These are phyloP conservation scores for Pituophis catenifer DNA, from an alignment of 2,113 vertebrate species.

Conservation along the genomic window DNA sequence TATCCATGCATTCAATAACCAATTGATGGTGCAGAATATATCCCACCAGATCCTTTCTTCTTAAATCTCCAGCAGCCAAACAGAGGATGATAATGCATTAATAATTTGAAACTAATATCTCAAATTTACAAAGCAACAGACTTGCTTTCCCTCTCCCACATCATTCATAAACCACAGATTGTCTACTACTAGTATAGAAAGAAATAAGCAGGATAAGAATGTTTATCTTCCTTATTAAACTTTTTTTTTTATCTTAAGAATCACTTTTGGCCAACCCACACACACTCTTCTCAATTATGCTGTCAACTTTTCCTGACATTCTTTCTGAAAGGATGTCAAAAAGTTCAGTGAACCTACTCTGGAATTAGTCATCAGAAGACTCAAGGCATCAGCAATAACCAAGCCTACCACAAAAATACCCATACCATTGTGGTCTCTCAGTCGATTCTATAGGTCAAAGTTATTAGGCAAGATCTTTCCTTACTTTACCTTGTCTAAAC, in stretches of 20 bases:
- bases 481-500: constrained; percentile 27
- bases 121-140: background rate
- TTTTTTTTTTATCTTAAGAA: background rate
- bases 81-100: background rate
- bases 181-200: background rate
- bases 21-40: background rate
- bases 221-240: background rate
- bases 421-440: background rate
- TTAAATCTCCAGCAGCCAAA: background rate
- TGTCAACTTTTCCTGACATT: background rate
- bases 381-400: background rate
- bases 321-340: constrained; percentile 14
- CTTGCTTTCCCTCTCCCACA: background rate
- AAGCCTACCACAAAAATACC: constrained; percentile 4
- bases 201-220: background rate
- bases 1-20: background rate
- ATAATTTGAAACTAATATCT: background rate
- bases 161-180: background rate
- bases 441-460: constrained; percentile 25
- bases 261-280: background rate
- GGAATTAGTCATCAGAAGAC: constrained; percentile 1
- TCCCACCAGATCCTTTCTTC: background rate
- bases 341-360: constrained; percentile 5
- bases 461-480: constrained; percentile 18
- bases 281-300: background rate